A percentile compares a stretch with the other conserved stretches of the same genome.
phyloP scores from a whole-genome alignment of 2,888 invertebrate species.

The Drosophila austrosaltans region DNA sequence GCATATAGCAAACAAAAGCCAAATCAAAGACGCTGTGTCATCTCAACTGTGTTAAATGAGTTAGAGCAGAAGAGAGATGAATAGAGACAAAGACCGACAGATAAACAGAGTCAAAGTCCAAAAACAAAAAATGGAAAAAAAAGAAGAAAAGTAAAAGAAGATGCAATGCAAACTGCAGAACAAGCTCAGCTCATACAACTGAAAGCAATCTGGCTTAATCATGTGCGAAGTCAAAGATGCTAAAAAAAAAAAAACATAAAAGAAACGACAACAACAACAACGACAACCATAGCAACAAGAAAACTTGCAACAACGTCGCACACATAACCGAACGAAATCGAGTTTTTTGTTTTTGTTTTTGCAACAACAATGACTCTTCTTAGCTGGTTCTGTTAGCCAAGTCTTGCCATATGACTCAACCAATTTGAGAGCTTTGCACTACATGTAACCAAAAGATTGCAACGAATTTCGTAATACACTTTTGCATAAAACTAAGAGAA shows the following conservation, averaged over 20 bases:
- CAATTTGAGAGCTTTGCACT: conserved; percentile 27
- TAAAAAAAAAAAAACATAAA: conserved; percentile 45
- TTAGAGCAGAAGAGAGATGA: not conserved
- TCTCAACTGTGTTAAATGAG: conserved; percentile 31
- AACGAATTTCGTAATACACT: conserved; percentile 35
- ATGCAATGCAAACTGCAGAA: conserved; percentile 27
- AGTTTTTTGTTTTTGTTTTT: conserved; percentile 44
- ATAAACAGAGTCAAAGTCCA: conserved; percentile 64
- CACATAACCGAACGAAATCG: conserved; percentile 40
- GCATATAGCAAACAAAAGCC: conserved; percentile 9
- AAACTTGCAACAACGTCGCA: conserved; percentile 42
- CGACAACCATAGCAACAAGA: conserved; percentile 31
- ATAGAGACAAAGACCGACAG: not conserved
- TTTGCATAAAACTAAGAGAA: no score
- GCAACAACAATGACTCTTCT: conserved; percentile 33
- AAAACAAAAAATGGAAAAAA: conserved; percentile 67
- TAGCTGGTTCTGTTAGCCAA: conserved; percentile 58
- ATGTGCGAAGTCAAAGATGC: conserved; percentile 72
- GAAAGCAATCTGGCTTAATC: conserved; percentile 78
- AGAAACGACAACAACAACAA: conserved; percentile 40
- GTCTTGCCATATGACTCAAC: conserved; percentile 67
- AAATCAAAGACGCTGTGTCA: conserved; percentile 66
- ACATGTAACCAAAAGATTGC: conserved; percentile 40
- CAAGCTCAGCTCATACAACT: conserved; percentile 32
- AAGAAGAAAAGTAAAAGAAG: conserved; percentile 26